These are phyloP conservation scores for Drymodes brunneopygia DNA, from an alignment of 2,113 vertebrate species.

Conservation along the genomic window DNA sequence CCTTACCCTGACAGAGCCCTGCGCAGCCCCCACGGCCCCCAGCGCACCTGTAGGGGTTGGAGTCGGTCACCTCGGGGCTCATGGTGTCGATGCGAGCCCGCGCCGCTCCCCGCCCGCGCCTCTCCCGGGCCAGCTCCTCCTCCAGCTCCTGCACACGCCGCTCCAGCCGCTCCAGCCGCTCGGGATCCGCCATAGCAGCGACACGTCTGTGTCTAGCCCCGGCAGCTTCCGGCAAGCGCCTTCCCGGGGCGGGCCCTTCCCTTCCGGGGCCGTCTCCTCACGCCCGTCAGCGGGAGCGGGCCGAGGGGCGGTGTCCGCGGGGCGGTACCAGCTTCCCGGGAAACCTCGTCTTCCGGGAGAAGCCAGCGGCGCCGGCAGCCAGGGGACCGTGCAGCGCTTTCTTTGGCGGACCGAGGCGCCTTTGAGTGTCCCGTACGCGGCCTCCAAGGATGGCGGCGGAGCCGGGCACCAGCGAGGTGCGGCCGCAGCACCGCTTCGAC, in stretches of 20 bases:
- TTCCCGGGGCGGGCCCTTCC: not conserved
- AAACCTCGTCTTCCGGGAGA: too few relatives aligned
- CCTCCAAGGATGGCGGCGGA: not conserved
- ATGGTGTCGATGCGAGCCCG: conserved; percentile 81
- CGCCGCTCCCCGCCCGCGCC: not conserved
- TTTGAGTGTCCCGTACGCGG: not conserved
- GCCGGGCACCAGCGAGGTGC: conserved; percentile 61
- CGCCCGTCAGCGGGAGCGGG: rapidly evolving
- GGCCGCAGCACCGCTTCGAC: conserved; percentile 78
- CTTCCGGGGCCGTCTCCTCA: not conserved
- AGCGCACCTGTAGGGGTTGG: conserved; percentile 92
- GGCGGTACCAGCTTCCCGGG: rapidly evolving
- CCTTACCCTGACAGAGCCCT: rapidly evolving
- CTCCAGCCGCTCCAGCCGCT: conserved; percentile 76
- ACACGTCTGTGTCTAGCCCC: not conserved
- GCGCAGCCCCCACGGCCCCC: not conserved
- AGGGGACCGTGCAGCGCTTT: not conserved
- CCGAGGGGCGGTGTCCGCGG: not conserved
- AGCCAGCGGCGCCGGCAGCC: rapidly evolving
- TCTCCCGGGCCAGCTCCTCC: conserved; percentile 73
- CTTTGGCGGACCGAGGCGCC: not conserved
- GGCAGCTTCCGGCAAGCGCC: not conserved
- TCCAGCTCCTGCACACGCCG: conserved; percentile 82
- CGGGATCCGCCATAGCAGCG: conserved; percentile 40
- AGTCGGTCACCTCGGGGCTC: conserved; percentile 93